A percentile compares a stretch with the other conserved stretches of the same genome.
These are phyloP conservation scores for Rhinogobius similis DNA, from an alignment of 2,113 vertebrate species.

Conservation along the genomic window DNA sequence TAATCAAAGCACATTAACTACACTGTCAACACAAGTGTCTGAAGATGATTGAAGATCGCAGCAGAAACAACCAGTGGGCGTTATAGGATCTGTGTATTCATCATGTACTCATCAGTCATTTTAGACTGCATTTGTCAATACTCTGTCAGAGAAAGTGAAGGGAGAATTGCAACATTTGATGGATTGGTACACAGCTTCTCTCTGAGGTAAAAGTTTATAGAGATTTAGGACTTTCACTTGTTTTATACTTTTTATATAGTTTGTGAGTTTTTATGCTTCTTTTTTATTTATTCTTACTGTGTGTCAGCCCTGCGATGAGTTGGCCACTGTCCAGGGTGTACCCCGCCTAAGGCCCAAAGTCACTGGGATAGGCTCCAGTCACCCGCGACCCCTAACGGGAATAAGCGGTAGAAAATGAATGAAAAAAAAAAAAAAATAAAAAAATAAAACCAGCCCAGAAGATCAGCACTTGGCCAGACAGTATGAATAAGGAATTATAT, in stretches of 20 bases:
- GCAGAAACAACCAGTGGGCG: conserved; percentile 54
- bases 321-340: too few relatives aligned
- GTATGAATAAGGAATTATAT: background rate
- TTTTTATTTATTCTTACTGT: background rate
- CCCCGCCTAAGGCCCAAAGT: too few relatives aligned
- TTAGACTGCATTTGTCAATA: conserved; percentile 62
- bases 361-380: too few relatives aligned
- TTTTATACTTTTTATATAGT: background rate
- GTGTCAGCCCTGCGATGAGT: too few relatives aligned
- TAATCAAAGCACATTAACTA: conserved; percentile 9
- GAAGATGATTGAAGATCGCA: conserved; percentile 32
- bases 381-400: too few relatives aligned
- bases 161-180: conserved; percentile 44
- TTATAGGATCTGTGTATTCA: conserved; percentile 48
- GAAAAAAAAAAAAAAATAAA: too few relatives aligned
- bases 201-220: conserved; percentile 35
- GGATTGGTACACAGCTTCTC: conserved; percentile 40
- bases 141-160: conserved; percentile 57
- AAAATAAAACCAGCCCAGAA: background rate
- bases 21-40: conserved; percentile 27
- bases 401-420: too few relatives aligned
- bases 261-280: background rate
- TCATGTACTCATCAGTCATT: conserved; percentile 59
- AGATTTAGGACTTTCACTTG: conserved; percentile 11
- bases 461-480: background rate